Evolutionary conservation across 2,888 invertebrate species (phyloP).

Genomic region (Margaritifera margaritifera): DNA sequence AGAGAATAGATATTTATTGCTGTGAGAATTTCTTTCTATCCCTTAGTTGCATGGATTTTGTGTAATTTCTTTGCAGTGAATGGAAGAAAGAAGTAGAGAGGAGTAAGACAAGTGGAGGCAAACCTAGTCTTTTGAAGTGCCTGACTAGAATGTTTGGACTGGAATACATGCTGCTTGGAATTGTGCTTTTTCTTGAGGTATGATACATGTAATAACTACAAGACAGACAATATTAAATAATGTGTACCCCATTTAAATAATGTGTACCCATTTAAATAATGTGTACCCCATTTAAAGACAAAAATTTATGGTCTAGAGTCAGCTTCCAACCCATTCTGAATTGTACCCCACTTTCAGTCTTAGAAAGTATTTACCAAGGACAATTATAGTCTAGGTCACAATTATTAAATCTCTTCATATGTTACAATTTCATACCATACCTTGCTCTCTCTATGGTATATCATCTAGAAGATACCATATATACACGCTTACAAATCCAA

Average conservation of each 20-base stretch:
- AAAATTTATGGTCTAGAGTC: not conserved
- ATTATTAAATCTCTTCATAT: too few relatives aligned
- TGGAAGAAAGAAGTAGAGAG: slow-evolving; percentile 78
- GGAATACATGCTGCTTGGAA: slow-evolving; percentile 73
- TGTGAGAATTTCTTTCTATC: not conserved
- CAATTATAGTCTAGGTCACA: too few relatives aligned
- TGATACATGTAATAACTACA: slow-evolving; percentile 5
- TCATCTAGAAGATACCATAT: too few relatives aligned
- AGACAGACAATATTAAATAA: not conserved
- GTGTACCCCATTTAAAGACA: not conserved
- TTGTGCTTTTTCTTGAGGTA: slow-evolving; percentile 74
- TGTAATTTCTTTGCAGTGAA: slow-evolving; percentile 70
- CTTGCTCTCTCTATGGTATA: too few relatives aligned
- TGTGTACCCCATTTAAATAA: not conserved
- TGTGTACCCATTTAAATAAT: too few relatives aligned
- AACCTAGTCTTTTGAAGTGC: slow-evolving; percentile 74
- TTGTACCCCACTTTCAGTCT: too few relatives aligned
- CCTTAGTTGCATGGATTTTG: not conserved
- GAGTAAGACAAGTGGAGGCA: slow-evolving; percentile 76
- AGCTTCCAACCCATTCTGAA: not conserved
- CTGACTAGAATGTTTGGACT: slow-evolving; percentile 74
- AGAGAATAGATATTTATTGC: too few relatives aligned
- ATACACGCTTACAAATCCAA: too few relatives aligned
- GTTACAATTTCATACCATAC: too few relatives aligned
- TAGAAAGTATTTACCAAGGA: too few relatives aligned